These are phyloP conservation scores for Phyllotreta striolata DNA, from an alignment of 2,888 invertebrate species.

Conservation along the genomic window DNA sequence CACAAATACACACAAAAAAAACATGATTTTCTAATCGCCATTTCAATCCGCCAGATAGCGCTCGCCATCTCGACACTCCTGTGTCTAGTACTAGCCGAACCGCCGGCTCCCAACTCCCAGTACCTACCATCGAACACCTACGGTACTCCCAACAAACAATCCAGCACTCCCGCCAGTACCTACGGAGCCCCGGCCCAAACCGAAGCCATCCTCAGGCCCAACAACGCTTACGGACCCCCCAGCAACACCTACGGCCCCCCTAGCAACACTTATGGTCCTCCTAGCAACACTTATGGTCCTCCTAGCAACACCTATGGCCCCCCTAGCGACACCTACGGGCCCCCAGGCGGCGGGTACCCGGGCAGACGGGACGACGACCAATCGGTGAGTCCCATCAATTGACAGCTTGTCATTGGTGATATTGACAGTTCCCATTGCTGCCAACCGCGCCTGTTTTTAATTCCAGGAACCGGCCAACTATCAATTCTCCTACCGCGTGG, in stretches of 20 bases:
- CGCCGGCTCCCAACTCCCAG: conserved; percentile 56
- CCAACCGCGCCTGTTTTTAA: too few species aligned
- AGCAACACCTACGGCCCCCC: conserved; percentile 45
- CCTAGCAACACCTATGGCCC: conserved; percentile 40
- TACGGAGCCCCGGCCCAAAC: conserved; percentile 49
- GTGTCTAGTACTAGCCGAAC: conserved; percentile 55
- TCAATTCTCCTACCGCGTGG: conserved; percentile 73
- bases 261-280: conserved; percentile 45
- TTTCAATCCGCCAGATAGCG: conserved; percentile 51
- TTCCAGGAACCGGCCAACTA: conserved; percentile 64
- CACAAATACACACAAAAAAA: too few species aligned
- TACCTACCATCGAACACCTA: conserved; percentile 55
- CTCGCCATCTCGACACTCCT: conserved; percentile 48
- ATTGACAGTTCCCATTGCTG: too few species aligned
- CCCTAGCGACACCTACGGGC: conserved; percentile 45
- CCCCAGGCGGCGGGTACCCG: conserved; percentile 28
- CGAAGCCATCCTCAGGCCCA: conserved; percentile 43
- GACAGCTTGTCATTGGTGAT: too few species aligned
- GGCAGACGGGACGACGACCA: conserved; percentile 52
- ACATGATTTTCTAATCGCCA: too few species aligned
- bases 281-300: conserved; percentile 41
- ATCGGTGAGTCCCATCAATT: conserved; percentile 51
- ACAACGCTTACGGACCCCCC: conserved; percentile 45
- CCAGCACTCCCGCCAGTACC: conserved; percentile 50
- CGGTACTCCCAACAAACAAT: conserved; percentile 42